Evolutionary conservation across 92 coral and sea anemone species (phyloP), one percentile per base, ranked within the genome.

Genomic region (Nematostella vectensis): DNA sequence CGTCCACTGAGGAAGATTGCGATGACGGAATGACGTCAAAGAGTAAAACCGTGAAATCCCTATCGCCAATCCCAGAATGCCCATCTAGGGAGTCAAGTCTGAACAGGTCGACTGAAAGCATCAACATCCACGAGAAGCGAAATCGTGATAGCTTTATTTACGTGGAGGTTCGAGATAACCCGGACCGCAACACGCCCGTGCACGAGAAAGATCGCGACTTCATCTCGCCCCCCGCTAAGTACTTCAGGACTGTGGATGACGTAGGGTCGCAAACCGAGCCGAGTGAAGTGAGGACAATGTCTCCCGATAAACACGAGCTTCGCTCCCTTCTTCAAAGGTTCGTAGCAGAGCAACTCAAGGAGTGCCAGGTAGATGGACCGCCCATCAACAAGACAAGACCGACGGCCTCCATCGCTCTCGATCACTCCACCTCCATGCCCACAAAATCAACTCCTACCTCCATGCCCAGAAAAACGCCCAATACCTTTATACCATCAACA

Each of bases 261-360:
- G 66, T 42, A 3, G 61, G 67, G 21, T 39, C 48, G 28, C 28
- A 50, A 21, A 61, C 31, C n/a, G 67, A 51, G 6, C 36, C 65
- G 1, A 67, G 49, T 27, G 77, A 79, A 1, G n/a, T 31, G 1
- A 49, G 47, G 51, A 54, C 20, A 3, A 39, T 4, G 11, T 9
- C 61, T 15, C 81, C 82, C 20, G 68, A 68, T 0, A 86, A 88
- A 31, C 80, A 71, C 19, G 94, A 93, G 43, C 45, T 83, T 8
- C 78, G 88, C 9, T 75, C 94, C 2, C 61, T 82, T 59, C 80
- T 82, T 2, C 87, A 93, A 54, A 78, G 74, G 39, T 87, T 87
- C 57, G 96, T 87, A 21, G 94, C 89, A 2, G 98, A 91, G 44
- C 98, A 91, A 63, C 69, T 87, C 27, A 66, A 83, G 62, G 94